Percentiles rank a stretch among this genome's conserved stretches.
Conservation (phyloP, 2,113 vertebrate species). For the Neotoma lepida region DNA sequence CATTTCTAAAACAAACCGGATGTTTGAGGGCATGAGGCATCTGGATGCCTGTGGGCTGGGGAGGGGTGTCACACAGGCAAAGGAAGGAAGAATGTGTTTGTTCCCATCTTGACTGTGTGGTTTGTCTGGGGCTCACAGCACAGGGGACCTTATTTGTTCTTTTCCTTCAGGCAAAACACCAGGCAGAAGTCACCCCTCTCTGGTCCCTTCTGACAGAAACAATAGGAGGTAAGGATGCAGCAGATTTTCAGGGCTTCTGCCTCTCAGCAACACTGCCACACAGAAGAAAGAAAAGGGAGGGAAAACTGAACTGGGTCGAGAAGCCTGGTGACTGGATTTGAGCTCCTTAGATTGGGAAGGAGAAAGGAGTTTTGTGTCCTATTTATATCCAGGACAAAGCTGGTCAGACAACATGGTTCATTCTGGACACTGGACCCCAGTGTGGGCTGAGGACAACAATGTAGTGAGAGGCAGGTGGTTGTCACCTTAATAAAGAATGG, state of each 20-base stretch:
- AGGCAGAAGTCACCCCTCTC: slow-evolving; percentile 27
- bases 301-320: neutral
- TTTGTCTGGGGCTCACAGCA: slow-evolving; percentile 24
- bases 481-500: neutral
- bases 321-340: neutral
- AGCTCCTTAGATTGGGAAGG: neutral
- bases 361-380: neutral
- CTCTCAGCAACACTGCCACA: neutral
- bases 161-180: slow-evolving; percentile 42
- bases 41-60: neutral
- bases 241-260: neutral
- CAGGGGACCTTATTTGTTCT: slow-evolving; percentile 46
- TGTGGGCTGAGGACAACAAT: neutral
- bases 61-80: fast-evolving
- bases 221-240: neutral
- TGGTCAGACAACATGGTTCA: neutral
- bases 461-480: neutral
- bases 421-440: neutral
- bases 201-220: neutral
- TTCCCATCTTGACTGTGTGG: neutral
- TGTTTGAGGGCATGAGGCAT: neutral
- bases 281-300: neutral
- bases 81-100: neutral
- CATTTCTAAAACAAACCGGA: slow-evolving; percentile 13
- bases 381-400: neutral